phyloP scores from a whole-genome alignment of 2,113 vertebrate genomes.

The Tenrec ecaudatus region DNA sequence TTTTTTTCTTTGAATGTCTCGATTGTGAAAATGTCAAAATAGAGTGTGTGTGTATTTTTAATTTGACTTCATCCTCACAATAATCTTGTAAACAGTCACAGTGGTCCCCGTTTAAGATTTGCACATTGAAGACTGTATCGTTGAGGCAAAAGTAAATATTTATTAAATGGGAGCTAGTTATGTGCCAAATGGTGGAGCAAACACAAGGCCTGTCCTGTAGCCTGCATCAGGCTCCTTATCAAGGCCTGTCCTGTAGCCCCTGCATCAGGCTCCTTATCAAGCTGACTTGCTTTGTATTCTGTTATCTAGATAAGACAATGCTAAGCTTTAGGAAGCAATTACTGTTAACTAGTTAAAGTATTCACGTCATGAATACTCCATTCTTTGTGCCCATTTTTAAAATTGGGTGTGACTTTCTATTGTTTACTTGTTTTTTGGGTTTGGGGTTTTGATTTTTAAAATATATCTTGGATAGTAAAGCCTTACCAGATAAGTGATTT shows the following conservation, averaged over 20 bases:
- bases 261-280: not conserved
- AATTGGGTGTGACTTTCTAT: not conserved
- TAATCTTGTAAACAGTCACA: not conserved
- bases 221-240: not conserved
- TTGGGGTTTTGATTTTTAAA: not conserved
- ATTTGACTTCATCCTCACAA: not conserved
- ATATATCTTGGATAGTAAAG: not conserved
- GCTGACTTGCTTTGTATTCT: not conserved
- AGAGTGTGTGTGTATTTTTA: not conserved
- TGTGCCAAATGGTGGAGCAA: not conserved
- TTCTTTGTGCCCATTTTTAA: not conserved
- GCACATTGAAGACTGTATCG: not conserved
- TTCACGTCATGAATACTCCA: not conserved
- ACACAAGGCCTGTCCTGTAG: not conserved
- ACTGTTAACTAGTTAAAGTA: not conserved
- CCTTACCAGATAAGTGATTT: not conserved
- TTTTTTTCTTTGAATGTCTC: too few relatives aligned
- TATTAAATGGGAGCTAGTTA: not conserved
- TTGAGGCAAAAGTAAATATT: slow-evolving; percentile 28
- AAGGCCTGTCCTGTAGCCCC: not conserved
- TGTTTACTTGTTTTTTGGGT: not conserved
- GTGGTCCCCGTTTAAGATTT: not conserved
- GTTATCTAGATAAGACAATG: not conserved
- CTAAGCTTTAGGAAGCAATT: not conserved
- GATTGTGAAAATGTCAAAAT: not conserved